Evolutionary conservation across 1,140 invertebrate genomes (phyloP).

Genomic region (Prorops nasuta): DNA sequence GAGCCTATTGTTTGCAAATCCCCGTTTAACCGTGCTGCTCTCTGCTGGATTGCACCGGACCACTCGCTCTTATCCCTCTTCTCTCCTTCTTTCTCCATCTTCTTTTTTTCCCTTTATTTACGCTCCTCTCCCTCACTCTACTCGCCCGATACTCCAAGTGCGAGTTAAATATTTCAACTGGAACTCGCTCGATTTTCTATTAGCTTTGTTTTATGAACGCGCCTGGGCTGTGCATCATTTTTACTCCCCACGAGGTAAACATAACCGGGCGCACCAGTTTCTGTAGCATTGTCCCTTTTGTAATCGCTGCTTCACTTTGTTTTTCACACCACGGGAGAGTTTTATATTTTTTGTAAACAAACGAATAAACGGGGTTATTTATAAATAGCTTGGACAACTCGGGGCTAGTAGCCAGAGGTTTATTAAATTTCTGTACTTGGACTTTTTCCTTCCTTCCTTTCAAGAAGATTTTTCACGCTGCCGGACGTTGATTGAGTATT

Average conservation of each 20-base stretch:
- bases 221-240: too few species aligned
- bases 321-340: too few species aligned
- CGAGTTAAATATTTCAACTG: too few species aligned
- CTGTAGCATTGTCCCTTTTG: too few species aligned
- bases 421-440: conserved; percentile 13
- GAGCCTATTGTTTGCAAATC: conserved; percentile 55
- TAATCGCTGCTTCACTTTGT: too few species aligned
- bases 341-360: too few species aligned
- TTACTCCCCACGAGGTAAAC: too few species aligned
- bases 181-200: too few species aligned
- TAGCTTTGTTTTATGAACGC: too few species aligned
- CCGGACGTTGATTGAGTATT: conserved; percentile 22
- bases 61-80: conserved; percentile 1
- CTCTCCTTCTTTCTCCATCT: conserved; percentile 2
- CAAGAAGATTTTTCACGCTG: conserved; percentile 24
- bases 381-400: too few species aligned
- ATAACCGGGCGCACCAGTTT: too few species aligned
- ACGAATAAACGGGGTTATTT: too few species aligned
- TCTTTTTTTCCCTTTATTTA: neutral
- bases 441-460: conserved; percentile 15
- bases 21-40: conserved; percentile 35
- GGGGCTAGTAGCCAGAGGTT: neutral
- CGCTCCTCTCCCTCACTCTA: neutral
- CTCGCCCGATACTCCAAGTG: neutral
- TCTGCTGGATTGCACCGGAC: conserved; percentile 15